Conservation (phyloP, 2,888 invertebrate genomes). For the Galerucella calmariensis region DNA sequence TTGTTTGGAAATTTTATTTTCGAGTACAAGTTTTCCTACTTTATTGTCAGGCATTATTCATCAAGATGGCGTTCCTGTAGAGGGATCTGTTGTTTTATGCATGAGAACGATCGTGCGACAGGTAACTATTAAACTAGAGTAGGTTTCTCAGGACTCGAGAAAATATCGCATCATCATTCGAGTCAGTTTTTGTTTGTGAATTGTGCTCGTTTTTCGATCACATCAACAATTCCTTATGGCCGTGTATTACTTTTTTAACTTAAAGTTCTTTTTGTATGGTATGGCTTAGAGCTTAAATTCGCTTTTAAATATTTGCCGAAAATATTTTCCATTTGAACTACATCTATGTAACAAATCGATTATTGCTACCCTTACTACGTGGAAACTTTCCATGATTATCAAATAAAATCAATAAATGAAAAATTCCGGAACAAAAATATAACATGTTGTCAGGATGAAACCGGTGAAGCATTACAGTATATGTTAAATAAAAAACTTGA, state of each 20-base stretch:
- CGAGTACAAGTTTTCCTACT: constrained; percentile 43
- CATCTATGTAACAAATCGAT: too few species aligned
- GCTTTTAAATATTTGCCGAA: too few species aligned
- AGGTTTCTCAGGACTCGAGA: constrained; percentile 37
- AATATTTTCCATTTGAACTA: too few species aligned
- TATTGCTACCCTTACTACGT: too few species aligned
- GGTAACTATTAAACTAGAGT: constrained; percentile 49
- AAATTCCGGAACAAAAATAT: too few species aligned
- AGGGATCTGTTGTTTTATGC: constrained; percentile 49
- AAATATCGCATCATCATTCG: constrained; percentile 26
- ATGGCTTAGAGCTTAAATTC: too few species aligned
- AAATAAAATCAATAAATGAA: too few species aligned
- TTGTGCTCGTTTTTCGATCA: constrained; percentile 13
- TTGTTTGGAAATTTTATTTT: constrained; percentile 34
- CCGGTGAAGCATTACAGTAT: too few species aligned
- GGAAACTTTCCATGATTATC: too few species aligned
- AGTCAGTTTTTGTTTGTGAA: constrained; percentile 21
- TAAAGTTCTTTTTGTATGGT: background rate
- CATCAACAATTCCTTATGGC: constrained; percentile 4
- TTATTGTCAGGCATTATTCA: constrained; percentile 47
- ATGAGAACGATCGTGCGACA: constrained; percentile 47
- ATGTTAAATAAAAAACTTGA: too few species aligned
- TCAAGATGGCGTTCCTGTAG: constrained; percentile 46
- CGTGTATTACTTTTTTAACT: background rate
- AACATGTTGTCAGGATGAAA: too few species aligned